Conservation (phyloP, 2,797 vertebrate genomes). For the Myotis planiceps region DNA sequence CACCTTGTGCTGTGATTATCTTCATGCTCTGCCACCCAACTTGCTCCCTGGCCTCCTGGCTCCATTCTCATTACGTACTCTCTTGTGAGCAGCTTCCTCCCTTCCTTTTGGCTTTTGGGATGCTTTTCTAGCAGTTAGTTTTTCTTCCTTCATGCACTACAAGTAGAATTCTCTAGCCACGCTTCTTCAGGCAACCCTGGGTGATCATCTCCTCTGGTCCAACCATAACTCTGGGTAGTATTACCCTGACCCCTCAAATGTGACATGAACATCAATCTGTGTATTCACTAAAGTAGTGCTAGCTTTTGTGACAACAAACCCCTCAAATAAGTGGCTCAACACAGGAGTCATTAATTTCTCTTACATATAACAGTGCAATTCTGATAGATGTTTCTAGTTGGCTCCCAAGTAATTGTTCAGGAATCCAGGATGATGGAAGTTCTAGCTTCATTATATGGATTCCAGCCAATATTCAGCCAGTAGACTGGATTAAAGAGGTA, state of each 20-base stretch:
- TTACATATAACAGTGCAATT: background rate
- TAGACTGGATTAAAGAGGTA: background rate
- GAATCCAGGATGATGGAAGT: background rate
- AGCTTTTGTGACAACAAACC: background rate
- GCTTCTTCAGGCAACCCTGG: background rate
- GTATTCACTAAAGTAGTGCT: background rate
- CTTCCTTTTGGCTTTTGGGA: background rate
- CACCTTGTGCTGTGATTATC: background rate
- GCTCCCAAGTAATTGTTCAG: background rate
- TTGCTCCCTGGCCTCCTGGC: background rate
- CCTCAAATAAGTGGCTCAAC: background rate
- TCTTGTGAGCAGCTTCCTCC: background rate
- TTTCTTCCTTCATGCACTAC: background rate
- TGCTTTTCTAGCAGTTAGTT: background rate
- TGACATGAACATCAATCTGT: background rate
- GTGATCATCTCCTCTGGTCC: background rate
- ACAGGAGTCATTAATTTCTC: background rate
- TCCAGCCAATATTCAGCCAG: background rate
- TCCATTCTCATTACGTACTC: background rate
- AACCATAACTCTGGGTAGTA: background rate
- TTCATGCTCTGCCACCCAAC: background rate
- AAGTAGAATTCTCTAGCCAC: background rate
- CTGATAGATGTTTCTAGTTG: background rate
- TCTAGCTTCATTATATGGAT: background rate
- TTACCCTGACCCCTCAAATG: background rate